These are phyloP conservation scores for Coremacera marginata DNA, from an alignment of 2,888 invertebrate genomes.

Conservation along the genomic window DNA sequence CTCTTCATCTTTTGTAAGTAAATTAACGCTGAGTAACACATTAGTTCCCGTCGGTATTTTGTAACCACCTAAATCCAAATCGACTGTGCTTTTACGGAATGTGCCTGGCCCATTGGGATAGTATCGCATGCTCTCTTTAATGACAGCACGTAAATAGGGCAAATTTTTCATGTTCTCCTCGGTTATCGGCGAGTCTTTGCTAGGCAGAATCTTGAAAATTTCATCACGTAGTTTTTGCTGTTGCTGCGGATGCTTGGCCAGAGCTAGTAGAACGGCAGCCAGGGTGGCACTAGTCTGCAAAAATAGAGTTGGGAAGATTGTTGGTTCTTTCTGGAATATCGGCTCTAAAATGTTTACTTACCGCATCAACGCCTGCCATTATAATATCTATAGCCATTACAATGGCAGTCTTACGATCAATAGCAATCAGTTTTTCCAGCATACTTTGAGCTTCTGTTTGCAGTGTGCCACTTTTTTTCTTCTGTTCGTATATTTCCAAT, in stretches of 20 bases:
- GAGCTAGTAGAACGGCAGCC: slow-evolving; percentile 51
- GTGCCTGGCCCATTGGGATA: slow-evolving; percentile 74
- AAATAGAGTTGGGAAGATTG: too few relatives aligned
- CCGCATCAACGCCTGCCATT: slow-evolving; percentile 80
- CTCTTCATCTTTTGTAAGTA: slow-evolving; percentile 71
- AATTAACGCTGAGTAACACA: slow-evolving; percentile 74
- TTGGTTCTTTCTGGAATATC: too few relatives aligned
- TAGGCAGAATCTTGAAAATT: slow-evolving; percentile 61
- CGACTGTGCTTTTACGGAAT: slow-evolving; percentile 71
- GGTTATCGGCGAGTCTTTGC: slow-evolving; percentile 69
- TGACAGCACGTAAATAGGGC: slow-evolving; percentile 78
- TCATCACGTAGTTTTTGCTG: slow-evolving; percentile 77
- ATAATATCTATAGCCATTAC: slow-evolving; percentile 81
- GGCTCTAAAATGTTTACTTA: slow-evolving; percentile 62
- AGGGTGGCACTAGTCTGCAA: slow-evolving; percentile 72
- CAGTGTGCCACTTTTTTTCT: neutral
- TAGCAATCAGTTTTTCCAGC: slow-evolving; percentile 75
- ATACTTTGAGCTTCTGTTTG: slow-evolving; percentile 71
- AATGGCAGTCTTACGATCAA: slow-evolving; percentile 74
- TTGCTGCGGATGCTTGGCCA: slow-evolving; percentile 76
- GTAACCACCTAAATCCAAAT: slow-evolving; percentile 76
- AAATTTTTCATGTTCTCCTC: slow-evolving; percentile 70
- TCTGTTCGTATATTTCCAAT: slow-evolving; percentile 52
- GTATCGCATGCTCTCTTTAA: slow-evolving; percentile 79
- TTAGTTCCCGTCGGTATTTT: slow-evolving; percentile 75